phyloP scores from a whole-genome alignment of 92 coral and sea anemone genomes.

The Palythoa grandis region DNA sequence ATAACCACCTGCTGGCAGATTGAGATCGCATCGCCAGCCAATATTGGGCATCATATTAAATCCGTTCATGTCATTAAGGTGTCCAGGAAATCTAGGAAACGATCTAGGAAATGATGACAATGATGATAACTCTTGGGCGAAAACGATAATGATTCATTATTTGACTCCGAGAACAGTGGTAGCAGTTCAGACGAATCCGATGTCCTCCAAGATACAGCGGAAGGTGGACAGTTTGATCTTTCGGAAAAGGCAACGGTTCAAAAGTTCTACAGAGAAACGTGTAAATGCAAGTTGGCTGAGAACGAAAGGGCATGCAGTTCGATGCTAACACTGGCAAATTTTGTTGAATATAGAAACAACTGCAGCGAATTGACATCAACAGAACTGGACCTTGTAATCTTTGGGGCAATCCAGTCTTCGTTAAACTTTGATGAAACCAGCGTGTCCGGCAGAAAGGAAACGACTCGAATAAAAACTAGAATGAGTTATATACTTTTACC shows the following conservation, averaged over 20 bases:
- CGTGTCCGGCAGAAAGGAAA: constrained; percentile 42
- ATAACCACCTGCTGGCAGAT: no score
- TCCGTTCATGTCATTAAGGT: no score
- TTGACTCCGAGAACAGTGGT: neutral
- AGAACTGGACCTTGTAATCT: neutral
- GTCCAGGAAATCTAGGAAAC: no score
- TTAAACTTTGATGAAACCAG: constrained; percentile 38
- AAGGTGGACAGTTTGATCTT: neutral
- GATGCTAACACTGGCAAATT: neutral
- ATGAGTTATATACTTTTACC: constrained; percentile 36
- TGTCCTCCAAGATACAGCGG: neutral
- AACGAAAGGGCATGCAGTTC: constrained; percentile 27
- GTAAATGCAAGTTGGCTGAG: constrained; percentile 42
- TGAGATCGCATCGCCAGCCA: no score
- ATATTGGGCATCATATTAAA: no score
- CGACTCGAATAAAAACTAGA: constrained; percentile 4
- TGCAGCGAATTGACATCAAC: constrained; percentile 14
- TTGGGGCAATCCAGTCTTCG: constrained; percentile 32
- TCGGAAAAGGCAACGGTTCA: constrained; percentile 38
- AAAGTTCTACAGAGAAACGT: constrained; percentile 47
- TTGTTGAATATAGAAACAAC: constrained; percentile 15
- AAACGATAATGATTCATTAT: neutral
- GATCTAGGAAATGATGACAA: no score
- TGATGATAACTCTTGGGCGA: no score
- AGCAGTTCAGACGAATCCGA: no score